These are phyloP conservation scores for Telmatochromis sp. DNA, from an alignment of 2,113 vertebrate species.

Conservation along the genomic window DNA sequence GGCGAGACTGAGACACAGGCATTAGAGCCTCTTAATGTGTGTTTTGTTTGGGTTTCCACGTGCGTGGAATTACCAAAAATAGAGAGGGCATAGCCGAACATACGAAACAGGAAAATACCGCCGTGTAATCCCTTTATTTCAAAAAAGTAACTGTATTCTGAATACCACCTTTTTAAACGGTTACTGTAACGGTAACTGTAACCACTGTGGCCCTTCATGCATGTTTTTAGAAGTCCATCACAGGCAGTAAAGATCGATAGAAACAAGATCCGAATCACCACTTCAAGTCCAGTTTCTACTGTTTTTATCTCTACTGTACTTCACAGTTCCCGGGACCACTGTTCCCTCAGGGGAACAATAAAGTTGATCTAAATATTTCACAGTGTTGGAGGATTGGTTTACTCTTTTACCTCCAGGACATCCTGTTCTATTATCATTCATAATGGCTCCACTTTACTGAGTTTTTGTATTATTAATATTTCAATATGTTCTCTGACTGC, in stretches of 20 bases:
- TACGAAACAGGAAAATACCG: neutral
- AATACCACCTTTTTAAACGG: neutral
- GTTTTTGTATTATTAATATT: neutral
- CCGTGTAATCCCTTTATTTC: neutral
- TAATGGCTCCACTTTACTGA: neutral
- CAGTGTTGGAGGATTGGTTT: neutral
- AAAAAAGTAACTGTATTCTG: fast-evolving
- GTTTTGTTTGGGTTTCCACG: fast-evolving
- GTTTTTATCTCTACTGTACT: neutral
- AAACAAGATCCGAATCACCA: neutral
- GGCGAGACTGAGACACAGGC: neutral
- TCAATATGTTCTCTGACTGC: neutral
- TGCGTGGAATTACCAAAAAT: neutral
- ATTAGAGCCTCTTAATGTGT: neutral
- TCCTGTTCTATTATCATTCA: neutral
- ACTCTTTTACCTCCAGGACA: neutral
- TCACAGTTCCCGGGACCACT: neutral
- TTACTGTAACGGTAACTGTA: neutral
- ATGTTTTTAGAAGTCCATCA: neutral
- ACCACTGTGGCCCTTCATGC: neutral
- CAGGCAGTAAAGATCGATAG: neutral
- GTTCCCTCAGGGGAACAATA: neutral
- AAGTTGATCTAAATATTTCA: neutral
- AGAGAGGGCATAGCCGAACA: fast-evolving
- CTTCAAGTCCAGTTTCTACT: neutral